These are phyloP conservation scores for Napeogenes sylphis DNA, from an alignment of 2,888 invertebrate genomes.

Conservation along the genomic window DNA sequence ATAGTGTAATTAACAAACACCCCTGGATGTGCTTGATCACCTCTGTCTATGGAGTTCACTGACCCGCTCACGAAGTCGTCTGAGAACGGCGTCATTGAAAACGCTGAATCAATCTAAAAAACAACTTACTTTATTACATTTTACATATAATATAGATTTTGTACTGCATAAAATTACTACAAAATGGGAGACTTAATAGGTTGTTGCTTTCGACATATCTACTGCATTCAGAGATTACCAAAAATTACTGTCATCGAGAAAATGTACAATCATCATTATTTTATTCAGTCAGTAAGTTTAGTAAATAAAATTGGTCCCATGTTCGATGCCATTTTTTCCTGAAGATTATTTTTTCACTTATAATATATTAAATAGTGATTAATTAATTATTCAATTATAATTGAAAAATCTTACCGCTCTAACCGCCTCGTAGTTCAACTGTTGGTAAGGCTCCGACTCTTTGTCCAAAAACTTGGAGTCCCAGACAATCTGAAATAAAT, in stretches of 20 bases:
- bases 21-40: conserved; percentile 83
- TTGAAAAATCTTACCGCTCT: conserved; percentile 83
- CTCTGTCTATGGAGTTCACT: conserved; percentile 87
- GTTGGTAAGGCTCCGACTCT: conserved; percentile 88
- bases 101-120: conserved; percentile 89
- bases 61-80: conserved; percentile 89
- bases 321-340: too few species aligned
- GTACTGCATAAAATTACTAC: too few species aligned
- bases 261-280: too few species aligned
- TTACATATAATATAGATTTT: too few species aligned
- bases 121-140: too few species aligned
- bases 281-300: too few species aligned
- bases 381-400: background rate
- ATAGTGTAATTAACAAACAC: conserved; percentile 92
- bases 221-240: too few species aligned
- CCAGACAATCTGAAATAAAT: conserved; percentile 81
- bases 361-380: background rate
- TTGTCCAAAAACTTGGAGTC: conserved; percentile 84
- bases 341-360: background rate
- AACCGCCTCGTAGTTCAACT: conserved; percentile 90
- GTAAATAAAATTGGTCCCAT: too few species aligned
- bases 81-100: conserved; percentile 94
- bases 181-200: too few species aligned
- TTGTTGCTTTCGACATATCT: too few species aligned
- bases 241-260: too few species aligned